Evolutionary conservation across 1,140 invertebrate species (phyloP), one percentile per base, ranked within the genome.

Genomic region (Berghia stephanieae): DNA sequence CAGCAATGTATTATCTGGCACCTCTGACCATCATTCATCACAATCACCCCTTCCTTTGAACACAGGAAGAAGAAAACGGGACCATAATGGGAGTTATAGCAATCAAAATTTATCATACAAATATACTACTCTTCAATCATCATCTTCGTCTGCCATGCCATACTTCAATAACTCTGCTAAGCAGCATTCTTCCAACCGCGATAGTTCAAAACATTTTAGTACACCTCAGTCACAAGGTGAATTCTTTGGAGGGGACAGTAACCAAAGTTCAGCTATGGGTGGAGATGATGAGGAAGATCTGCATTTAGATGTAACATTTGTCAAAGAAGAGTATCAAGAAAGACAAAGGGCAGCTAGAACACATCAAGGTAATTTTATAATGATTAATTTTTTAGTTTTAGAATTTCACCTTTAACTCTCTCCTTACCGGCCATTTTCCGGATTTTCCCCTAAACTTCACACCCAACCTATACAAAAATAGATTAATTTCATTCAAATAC

Each of bases 271-370:
- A 76, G 74, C 60, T 46, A 76, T 76, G 74, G 74, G 74, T 36
- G 42, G 43, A 49, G 78, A 79, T 40, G 78, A 80, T 44, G 79
- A 77, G 24, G 76, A 76, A 69, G 79, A 80, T 46, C 40, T 73
- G 49, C 70, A 80, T 52, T 72, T 80, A 69, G 79, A 80, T 69
- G 79, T 80, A 66, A 80, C 79, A 4, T 80, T 80, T 77, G 76
- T 80, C 31, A 80, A 80, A 77, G 79, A 80, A 70, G 79, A 75
- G 31, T 75, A 66, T 75, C 42, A 66, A 40, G 73, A 75, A 63
- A 63, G 73, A 8, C 57, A 75, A n/a, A 66, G 73, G 40, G 44
- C 57, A 8, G 72, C 72, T 4, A 66, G 73, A n/a, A n/a, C n/a
- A n/a, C n/a, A n/a, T n/a, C n/a, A n/a, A n/a, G n/a, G n/a, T n/a